Conservation (phyloP, 2,797 vertebrate species). For the Dallia pectoralis region DNA sequence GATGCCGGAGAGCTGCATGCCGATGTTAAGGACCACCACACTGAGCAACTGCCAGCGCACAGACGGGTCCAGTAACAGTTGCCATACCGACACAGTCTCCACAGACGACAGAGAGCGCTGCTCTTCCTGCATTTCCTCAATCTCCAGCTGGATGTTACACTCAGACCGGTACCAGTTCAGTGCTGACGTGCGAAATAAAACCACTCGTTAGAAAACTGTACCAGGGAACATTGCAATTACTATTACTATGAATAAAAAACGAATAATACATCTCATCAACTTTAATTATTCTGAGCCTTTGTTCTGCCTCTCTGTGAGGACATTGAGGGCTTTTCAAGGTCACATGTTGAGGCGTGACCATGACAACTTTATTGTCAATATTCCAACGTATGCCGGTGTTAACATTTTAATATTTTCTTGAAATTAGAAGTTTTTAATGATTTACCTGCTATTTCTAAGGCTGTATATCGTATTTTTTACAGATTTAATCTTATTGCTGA, state of each 20-base stretch:
- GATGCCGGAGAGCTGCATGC: conserved; percentile 92
- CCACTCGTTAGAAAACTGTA: neutral
- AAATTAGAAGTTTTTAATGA: too few relatives aligned
- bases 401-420: too few relatives aligned
- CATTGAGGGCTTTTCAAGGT: too few relatives aligned
- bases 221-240: neutral
- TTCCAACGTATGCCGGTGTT: too few relatives aligned
- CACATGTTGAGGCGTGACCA: too few relatives aligned
- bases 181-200: conserved; percentile 61
- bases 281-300: neutral
- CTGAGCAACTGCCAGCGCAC: conserved; percentile 85
- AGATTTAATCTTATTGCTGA: too few relatives aligned
- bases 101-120: conserved; percentile 78
- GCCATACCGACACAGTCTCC: conserved; percentile 75
- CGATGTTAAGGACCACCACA: conserved; percentile 83
- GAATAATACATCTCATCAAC: neutral
- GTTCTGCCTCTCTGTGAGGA: too few relatives aligned
- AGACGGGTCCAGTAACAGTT: conserved; percentile 71
- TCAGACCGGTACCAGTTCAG: conserved; percentile 80
- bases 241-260: neutral
- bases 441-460: too few relatives aligned
- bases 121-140: conserved; percentile 89
- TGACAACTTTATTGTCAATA: too few relatives aligned
- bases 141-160: conserved; percentile 77
- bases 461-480: too few relatives aligned